Base-by-base conservation (phyloP, 2,113 vertebrate genomes). In the Amia ocellicauda region DNA sequence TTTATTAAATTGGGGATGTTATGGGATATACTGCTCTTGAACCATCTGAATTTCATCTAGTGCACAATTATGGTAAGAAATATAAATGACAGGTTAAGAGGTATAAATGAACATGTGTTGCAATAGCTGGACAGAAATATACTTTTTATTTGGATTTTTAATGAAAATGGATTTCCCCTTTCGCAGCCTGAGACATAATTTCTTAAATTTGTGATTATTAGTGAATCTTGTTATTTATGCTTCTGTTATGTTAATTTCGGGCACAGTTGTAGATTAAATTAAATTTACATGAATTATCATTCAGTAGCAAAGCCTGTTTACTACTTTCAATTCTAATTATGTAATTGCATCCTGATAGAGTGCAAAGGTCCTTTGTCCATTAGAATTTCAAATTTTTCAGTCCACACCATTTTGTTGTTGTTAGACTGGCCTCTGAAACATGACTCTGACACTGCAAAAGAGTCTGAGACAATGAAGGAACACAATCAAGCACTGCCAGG, bases 351-450 rank as follows among this genome's bases (percentile, higher is more conserved):
- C 14, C 20, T 50, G 47, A 50, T 50, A 50, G 16, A 50, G 47
- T 50, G 47, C 47, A 40, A 36, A 8, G 31, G 29, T 50, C 20
- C 28, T 19, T 47, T 47, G 54, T 31, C 63, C 63, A 65, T 50
- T 23, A 36, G 41, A 47, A 24, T 49, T 57, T 50, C 11, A 65
- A 57, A 64, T 47, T 5, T 23, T 26, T 64, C 7, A 36, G 23
- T 11, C 26, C 42, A 57, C 28, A 29, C 22, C 7, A 8, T 20
- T 19, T 20, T 57, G 31, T 28, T 16, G 11, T 54, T 43, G 26
- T 11, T 3, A 16, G 43, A 47, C 8, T 17, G n/a, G 43, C n/a
- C n/a, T 14, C n/a, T 4, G n/a, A 36, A 41, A 53, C 17, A 22
- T 20, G 50, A 42, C 29, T 51, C 60, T 17, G 60, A 40, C 45